Evolutionary conservation across 2,888 invertebrate genomes (phyloP).

Genomic region (Blera fallax): DNA sequence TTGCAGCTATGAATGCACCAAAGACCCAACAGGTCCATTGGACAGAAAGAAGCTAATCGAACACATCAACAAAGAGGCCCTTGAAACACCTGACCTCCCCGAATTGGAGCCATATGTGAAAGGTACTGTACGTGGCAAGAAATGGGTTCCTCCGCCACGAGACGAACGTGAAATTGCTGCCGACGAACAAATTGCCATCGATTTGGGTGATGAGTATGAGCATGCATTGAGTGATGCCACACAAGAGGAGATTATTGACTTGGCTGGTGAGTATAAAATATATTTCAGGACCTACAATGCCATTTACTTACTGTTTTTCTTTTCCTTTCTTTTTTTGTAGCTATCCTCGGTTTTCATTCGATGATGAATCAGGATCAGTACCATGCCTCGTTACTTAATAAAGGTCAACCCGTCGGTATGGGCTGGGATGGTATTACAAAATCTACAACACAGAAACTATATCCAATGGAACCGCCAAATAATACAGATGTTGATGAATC

Average conservation of each 20-base stretch:
- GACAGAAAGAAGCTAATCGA: constrained; percentile 97
- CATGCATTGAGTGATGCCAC: constrained; percentile 92
- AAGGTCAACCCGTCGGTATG: constrained; percentile 93
- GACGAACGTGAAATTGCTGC: constrained; percentile 89
- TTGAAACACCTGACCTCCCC: constrained; percentile 98
- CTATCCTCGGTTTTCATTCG: constrained; percentile 99
- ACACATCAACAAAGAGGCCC: constrained; percentile 98
- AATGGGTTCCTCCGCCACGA: constrained; percentile 92
- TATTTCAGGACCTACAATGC: too few species aligned
- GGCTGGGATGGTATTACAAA: constrained; percentile 98
- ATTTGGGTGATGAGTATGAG: constrained; percentile 97
- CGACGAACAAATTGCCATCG: constrained; percentile 95
- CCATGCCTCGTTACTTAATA: constrained; percentile 96
- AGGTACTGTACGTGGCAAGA: constrained; percentile 95
- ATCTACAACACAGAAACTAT: constrained; percentile 94
- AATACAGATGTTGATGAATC: constrained; percentile 97
- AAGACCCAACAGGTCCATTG: constrained; percentile 96
- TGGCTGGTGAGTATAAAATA: constrained; percentile 88
- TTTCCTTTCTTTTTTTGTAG: constrained; percentile 82
- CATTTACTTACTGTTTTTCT: constrained; percentile 12
- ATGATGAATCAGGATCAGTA: constrained; percentile 99
- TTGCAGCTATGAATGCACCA: constrained; percentile 97
- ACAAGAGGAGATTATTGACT: constrained; percentile 98
- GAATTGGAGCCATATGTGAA: constrained; percentile 96
- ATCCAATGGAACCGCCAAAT: constrained; percentile 98